Conservation (phyloP, 2,113 vertebrate genomes). For the Dasyornis broadbenti region DNA sequence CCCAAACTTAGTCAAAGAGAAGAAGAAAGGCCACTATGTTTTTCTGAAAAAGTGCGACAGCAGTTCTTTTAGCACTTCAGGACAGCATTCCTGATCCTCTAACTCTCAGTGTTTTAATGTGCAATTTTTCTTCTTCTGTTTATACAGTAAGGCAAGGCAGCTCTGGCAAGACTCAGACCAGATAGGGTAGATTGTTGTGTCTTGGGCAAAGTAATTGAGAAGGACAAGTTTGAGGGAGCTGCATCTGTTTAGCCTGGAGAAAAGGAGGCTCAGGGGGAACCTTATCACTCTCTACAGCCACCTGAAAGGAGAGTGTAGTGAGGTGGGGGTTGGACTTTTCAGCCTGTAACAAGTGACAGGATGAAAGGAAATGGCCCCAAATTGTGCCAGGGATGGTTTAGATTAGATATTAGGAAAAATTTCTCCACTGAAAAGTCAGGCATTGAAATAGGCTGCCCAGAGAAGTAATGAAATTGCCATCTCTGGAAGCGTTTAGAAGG, state of each 20-base stretch:
- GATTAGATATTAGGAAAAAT: background rate
- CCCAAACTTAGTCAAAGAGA: background rate
- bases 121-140: background rate
- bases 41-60: background rate
- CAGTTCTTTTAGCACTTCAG: background rate
- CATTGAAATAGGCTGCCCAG: background rate
- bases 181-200: background rate
- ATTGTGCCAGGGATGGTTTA: background rate
- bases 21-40: background rate
- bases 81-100: background rate
- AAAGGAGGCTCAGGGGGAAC: background rate
- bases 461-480: background rate
- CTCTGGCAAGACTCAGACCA: background rate
- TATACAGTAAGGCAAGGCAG: background rate
- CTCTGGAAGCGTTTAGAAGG: background rate
- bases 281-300: background rate
- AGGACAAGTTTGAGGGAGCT: background rate
- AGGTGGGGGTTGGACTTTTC: background rate
- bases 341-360: background rate
- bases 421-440: background rate
- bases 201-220: background rate
- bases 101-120: background rate
- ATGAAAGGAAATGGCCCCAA: background rate
- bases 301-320: fast-evolving
- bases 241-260: background rate